A percentile compares a stretch with the other conserved stretches of the same genome.
These are phyloP conservation scores for Agriopis marginaria DNA, from an alignment of 2,888 invertebrate genomes.

Conservation along the genomic window DNA sequence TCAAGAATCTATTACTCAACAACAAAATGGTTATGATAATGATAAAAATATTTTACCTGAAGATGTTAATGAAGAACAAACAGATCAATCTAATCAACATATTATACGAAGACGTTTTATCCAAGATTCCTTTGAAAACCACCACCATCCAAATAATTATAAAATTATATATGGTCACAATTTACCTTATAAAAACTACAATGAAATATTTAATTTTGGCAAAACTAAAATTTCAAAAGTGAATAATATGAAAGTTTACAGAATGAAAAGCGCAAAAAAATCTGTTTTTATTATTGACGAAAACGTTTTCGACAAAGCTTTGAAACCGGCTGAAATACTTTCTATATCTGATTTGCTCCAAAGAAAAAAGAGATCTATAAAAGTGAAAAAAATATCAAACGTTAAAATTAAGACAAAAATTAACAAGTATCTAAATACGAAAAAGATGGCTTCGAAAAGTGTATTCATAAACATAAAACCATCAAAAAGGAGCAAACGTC, in stretches of 20 bases:
- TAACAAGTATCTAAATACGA: conserved; percentile 66
- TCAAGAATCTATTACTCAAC: conserved; percentile 15
- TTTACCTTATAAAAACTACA: conserved; percentile 57
- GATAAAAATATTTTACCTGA: conserved; percentile 26
- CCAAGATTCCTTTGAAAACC: conserved; percentile 44
- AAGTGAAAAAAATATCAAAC: conserved; percentile 60
- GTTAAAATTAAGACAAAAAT: conserved; percentile 63
- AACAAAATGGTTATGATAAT: conserved; percentile 24
- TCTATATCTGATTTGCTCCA: conserved; percentile 58
- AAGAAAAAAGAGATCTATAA: conserved; percentile 64
- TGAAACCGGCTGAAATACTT: conserved; percentile 68
- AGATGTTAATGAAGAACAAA: conserved; percentile 20
- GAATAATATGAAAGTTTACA: conserved; percentile 20
- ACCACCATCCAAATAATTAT: conserved; percentile 64
- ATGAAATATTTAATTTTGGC: conserved; percentile 55
- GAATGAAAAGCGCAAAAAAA: neutral
- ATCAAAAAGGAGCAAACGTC: conserved; percentile 66
- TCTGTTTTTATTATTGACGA: conserved; percentile 53
- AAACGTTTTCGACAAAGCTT: conserved; percentile 58
- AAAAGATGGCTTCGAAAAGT: conserved; percentile 58
- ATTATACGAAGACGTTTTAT: conserved; percentile 54
- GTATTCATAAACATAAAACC: conserved; percentile 57
- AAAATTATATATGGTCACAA: conserved; percentile 56
- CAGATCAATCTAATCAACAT: conserved; percentile 47
- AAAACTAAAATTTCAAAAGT: conserved; percentile 29